A percentile compares a stretch with the other conserved stretches of the same genome.
Evolutionary conservation across 2,797 vertebrate genomes (phyloP).

Genomic region (Enteromius afrohamiltoni): DNA sequence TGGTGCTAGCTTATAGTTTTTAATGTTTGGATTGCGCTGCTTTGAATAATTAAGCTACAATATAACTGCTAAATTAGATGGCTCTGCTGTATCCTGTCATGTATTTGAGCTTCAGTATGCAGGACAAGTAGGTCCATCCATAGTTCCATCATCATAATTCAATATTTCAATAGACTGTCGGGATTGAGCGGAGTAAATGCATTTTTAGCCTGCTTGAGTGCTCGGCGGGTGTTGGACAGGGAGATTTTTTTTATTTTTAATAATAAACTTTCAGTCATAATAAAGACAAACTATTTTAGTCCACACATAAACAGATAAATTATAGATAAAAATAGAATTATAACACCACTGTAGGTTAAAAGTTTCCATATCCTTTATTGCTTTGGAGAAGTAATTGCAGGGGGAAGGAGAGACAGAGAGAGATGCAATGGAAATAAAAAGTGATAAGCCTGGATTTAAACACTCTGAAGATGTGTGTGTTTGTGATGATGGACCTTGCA

Average conservation of each 20-base stretch:
- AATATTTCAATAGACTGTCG: slow-evolving; percentile 58
- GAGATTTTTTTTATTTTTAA: not conserved
- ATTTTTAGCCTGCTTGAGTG: slow-evolving; percentile 71
- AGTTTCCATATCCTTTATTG: no score
- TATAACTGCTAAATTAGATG: slow-evolving; percentile 3
- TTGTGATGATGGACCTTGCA: slow-evolving; percentile 16
- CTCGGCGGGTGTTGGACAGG: slow-evolving; percentile 49
- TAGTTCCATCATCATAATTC: slow-evolving; percentile 67
- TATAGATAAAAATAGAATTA: no score
- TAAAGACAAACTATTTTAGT: no score
- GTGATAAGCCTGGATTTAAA: slow-evolving; percentile 69
- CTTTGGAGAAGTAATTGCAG: not conserved
- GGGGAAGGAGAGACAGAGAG: slow-evolving; percentile 44
- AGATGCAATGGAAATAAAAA: slow-evolving; percentile 64
- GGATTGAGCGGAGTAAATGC: slow-evolving; percentile 72
- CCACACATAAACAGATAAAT: no score
- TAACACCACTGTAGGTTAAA: no score
- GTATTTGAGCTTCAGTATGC: not conserved
- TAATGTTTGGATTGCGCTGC: slow-evolving; percentile 4
- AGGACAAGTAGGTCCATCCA: slow-evolving; percentile 49
- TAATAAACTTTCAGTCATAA: no score
- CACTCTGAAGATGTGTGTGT: slow-evolving; percentile 35
- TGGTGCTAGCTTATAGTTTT: not conserved
- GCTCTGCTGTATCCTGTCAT: not conserved
- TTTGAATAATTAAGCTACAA: not conserved